Evolutionary conservation across 1,140 invertebrate genomes (phyloP).

Genomic region (Aphis craccivora): DNA sequence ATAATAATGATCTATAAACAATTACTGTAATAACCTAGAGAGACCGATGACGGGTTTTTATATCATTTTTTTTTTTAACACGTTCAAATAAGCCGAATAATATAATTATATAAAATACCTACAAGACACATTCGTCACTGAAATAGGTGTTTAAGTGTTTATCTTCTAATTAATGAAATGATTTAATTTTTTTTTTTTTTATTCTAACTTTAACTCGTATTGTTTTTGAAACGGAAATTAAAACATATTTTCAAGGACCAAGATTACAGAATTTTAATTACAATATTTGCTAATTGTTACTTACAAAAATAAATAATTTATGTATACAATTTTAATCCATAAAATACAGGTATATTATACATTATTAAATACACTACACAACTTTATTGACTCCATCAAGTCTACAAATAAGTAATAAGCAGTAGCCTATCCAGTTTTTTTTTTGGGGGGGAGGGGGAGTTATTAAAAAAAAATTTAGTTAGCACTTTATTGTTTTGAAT

Average conservation of each 20-base stretch:
- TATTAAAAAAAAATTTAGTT: too few species aligned
- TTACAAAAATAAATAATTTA: neutral
- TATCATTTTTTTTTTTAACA: neutral
- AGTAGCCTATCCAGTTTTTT: too few species aligned
- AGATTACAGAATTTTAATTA: neutral
- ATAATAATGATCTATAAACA: neutral
- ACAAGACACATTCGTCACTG: neutral
- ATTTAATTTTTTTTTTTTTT: neutral
- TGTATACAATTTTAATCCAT: neutral
- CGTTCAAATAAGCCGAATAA: neutral
- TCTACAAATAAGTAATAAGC: neutral
- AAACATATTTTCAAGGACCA: slow-evolving; percentile 9
- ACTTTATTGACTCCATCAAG: neutral
- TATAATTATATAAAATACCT: neutral
- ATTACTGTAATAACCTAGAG: neutral
- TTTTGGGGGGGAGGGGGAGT: too few species aligned
- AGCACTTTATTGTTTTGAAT: too few species aligned
- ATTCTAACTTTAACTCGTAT: neutral
- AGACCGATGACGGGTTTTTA: neutral
- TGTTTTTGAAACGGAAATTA: neutral
- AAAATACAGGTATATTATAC: neutral
- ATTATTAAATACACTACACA: neutral
- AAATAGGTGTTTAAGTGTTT: neutral
- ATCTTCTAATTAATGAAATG: neutral
- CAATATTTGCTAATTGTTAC: neutral